These are phyloP conservation scores for Oceanodroma tethys DNA, from an alignment of 2,113 vertebrate species.

Conservation along the genomic window DNA sequence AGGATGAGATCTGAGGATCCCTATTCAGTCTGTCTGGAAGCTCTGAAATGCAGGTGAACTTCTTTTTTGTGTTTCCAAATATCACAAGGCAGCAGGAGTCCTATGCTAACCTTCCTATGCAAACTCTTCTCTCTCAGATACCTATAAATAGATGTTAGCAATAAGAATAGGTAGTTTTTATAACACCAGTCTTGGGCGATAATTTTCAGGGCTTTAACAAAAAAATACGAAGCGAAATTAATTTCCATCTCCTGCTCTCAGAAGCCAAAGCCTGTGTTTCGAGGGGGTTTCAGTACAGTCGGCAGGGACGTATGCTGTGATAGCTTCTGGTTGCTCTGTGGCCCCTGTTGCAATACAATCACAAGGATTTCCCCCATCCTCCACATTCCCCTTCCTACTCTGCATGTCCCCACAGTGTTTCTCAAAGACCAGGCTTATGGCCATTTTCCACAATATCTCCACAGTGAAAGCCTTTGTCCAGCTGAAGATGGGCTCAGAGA, in stretches of 20 bases:
- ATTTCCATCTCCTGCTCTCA: background rate
- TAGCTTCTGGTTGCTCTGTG: background rate
- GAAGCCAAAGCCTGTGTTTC: background rate
- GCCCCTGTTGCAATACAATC: background rate
- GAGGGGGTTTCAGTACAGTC: background rate
- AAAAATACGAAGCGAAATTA: background rate
- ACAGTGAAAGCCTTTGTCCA: background rate
- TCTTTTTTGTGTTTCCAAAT: background rate
- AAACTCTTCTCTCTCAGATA: background rate
- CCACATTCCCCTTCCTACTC: background rate
- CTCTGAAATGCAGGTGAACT: background rate
- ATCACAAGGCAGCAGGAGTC: background rate
- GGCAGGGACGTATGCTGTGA: background rate
- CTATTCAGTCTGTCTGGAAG: background rate
- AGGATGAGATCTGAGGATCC: background rate
- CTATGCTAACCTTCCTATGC: background rate
- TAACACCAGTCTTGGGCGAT: background rate
- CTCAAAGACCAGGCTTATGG: background rate
- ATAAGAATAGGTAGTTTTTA: background rate
- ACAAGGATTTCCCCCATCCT: background rate
- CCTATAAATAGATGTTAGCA: background rate
- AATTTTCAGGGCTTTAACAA: background rate
- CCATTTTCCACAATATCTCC: background rate
- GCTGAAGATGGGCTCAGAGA: background rate
- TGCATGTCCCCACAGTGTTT: background rate